Conservation (phyloP, 2,797 vertebrate genomes). For the Channallabes apus region DNA sequence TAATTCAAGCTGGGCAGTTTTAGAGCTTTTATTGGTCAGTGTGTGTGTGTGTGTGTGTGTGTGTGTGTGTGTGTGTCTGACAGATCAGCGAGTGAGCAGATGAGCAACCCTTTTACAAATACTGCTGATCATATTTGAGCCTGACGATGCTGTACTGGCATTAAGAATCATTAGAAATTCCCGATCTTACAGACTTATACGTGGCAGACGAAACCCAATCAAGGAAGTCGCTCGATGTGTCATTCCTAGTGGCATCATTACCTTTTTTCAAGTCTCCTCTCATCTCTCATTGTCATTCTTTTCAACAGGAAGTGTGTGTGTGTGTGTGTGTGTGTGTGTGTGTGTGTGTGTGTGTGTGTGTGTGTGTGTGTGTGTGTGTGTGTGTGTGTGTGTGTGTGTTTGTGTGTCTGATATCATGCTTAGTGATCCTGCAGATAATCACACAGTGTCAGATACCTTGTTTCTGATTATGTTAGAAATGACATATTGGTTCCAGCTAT, state of each 20-base stretch:
- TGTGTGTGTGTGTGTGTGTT: too few relatives aligned
- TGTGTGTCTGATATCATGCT: background rate
- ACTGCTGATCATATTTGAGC: constrained; percentile 10
- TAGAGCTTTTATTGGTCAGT: constrained; percentile 27
- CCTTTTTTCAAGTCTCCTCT: background rate
- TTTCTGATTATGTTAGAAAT: background rate
- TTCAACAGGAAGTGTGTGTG: background rate
- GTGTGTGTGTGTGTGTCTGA: background rate
- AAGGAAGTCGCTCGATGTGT: background rate
- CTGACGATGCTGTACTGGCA: background rate
- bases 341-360: too few relatives aligned
- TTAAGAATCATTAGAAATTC: background rate
- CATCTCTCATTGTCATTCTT: constrained; percentile 23
- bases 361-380: too few relatives aligned
- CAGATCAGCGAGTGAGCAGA: background rate
- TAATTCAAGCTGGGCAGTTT: constrained; percentile 31
- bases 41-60: constrained; percentile 15
- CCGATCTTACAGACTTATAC: background rate
- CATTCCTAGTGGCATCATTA: constrained; percentile 23
- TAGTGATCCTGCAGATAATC: background rate
- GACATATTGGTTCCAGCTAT: background rate
- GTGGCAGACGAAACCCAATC: background rate
- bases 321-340: too few relatives aligned
- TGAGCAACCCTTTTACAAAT: constrained; percentile 9
- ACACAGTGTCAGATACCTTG: background rate